Conservation (phyloP, 2,797 vertebrate species). For the Amblyraja radiata region DNA sequence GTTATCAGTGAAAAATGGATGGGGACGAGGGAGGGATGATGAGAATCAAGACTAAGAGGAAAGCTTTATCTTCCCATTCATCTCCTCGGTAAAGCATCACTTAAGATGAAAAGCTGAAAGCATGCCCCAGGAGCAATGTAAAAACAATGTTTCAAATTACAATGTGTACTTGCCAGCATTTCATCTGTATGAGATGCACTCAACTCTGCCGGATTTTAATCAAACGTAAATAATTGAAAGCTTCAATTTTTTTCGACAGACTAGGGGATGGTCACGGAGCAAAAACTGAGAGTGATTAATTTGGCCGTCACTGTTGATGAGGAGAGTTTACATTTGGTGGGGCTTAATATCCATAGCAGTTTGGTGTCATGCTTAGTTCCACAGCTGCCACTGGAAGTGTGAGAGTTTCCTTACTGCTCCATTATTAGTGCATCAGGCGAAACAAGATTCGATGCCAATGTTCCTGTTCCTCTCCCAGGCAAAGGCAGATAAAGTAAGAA, state of each 20-base stretch:
- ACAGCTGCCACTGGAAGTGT: not conserved
- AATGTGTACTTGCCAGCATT: not conserved
- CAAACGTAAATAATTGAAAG: slow-evolving; percentile 1
- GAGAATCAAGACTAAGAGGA: not conserved
- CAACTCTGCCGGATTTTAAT: not conserved
- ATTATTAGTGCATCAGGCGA: too few relatives aligned
- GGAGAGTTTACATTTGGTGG: not conserved
- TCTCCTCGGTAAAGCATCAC: not conserved
- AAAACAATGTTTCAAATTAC: not conserved
- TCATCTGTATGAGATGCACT: slow-evolving; percentile 7
- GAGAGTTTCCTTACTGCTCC: not conserved
- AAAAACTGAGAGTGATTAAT: not conserved
- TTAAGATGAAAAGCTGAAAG: slow-evolving; percentile 18
- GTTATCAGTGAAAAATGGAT: not conserved
- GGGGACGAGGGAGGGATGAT: not conserved
- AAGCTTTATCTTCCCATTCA: not conserved
- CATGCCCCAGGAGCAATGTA: not conserved
- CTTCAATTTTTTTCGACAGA: not conserved
- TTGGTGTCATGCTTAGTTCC: not conserved
- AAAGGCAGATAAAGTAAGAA: not conserved
- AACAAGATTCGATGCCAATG: not conserved
- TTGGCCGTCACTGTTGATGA: not conserved
- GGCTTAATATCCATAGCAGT: not conserved
- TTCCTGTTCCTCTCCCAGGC: not conserved
- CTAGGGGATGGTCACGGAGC: not conserved